These are phyloP conservation scores for Sycophila texana DNA, from an alignment of 2,888 invertebrate genomes.

Conservation along the genomic window DNA sequence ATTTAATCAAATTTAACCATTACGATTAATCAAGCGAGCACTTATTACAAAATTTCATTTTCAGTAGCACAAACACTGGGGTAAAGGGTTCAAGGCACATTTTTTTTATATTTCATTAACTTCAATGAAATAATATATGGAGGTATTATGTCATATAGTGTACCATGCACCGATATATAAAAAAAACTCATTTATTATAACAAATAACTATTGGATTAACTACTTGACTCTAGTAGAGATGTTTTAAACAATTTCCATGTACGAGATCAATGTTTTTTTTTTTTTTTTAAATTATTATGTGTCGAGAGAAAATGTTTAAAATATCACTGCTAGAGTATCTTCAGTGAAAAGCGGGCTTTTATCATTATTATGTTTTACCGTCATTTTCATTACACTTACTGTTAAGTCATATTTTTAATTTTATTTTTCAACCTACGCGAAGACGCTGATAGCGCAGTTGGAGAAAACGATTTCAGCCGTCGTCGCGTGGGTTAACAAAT, in stretches of 20 bases:
- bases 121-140: constrained; percentile 8
- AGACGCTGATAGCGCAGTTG: too few relatives aligned
- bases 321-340: constrained; percentile 21
- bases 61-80: constrained; percentile 70
- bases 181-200: constrained; percentile 10
- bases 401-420: constrained; percentile 1
- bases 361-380: not conserved
- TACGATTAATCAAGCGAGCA: constrained; percentile 40
- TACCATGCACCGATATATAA: constrained; percentile 23
- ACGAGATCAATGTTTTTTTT: too few relatives aligned
- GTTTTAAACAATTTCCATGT: not conserved
- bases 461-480: too few relatives aligned
- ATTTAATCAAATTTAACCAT: constrained; percentile 29
- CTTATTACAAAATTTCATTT: constrained; percentile 46
- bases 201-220: not conserved
- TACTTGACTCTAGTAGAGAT: constrained; percentile 17
- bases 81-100: constrained; percentile 64
- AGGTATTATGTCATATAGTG: constrained; percentile 8
- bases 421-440: constrained; percentile 5
- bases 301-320: not conserved
- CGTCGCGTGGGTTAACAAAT: too few relatives aligned
- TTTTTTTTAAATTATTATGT: too few relatives aligned
- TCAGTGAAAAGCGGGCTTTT: constrained; percentile 2
- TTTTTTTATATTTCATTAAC: constrained; percentile 28
- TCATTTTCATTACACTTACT: not conserved